Base-by-base conservation (phyloP, 2,797 vertebrate genomes). In the Molossus molossus region DNA sequence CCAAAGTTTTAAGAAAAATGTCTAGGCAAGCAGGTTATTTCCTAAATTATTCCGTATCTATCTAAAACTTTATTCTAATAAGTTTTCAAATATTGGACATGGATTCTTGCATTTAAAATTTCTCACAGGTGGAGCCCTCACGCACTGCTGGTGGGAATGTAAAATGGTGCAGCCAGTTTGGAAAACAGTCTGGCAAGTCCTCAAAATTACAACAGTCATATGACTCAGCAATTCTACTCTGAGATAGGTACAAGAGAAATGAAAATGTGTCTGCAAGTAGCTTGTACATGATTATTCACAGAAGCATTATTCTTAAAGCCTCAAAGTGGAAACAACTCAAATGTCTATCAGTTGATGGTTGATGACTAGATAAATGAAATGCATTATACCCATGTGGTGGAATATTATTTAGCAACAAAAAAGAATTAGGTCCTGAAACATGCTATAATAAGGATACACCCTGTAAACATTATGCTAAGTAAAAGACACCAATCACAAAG, bases 1-100 rank as follows among this genome's bases (percentile, higher is more conserved):
- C 27, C 25, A 29, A n/a, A 64, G 2, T 62, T 62, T 25, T 6
- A 29, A 14, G 57, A 82, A 53, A 92, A 53, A 25, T 33, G 60
- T 97, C 62, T 83, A 65, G 7, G 27, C 33, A 65, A 58, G 40
- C 5, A 77, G 53, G 8, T 40, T 83, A 65, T 87, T 90, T 92
- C 12, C 23, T 48, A 85, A 96, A 29, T 37, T 60, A 82, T 27
- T 88, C 9, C 57, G 3, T 84, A 72, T 79, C 27, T 92, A 7
- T 14, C 8, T 50, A 88, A 96, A 94, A 83, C 65, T 88, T 11
- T 40, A 40, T 81, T 94, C 92, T 67, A 82, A n/a, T 58, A 79
- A 27, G 5, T 75, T 79, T 92, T 94, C 58, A 88, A 87, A 72
- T 90, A 72, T 25, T 83, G 40, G 9, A 75, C 11, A 20, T 72